These are phyloP conservation scores for Strigamia maritima DNA, from an alignment of 2,888 invertebrate species.

Conservation along the genomic window DNA sequence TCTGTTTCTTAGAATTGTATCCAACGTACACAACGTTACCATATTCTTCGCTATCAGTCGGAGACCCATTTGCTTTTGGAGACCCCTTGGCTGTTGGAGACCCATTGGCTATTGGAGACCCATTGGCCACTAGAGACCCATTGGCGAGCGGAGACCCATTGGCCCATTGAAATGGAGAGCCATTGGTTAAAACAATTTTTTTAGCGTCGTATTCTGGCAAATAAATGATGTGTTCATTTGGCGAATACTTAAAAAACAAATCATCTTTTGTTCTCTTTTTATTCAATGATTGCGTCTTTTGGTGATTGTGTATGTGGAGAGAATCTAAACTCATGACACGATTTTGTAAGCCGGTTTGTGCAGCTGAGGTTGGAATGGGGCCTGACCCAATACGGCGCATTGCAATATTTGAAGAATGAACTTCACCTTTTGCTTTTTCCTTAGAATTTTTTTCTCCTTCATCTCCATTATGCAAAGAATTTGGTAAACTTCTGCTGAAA, in stretches of 20 bases:
- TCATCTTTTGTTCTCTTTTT: neutral
- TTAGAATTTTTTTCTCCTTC: conserved; percentile 42
- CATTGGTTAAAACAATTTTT: conserved; percentile 41
- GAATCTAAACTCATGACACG: conserved; percentile 36
- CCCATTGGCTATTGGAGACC: no score
- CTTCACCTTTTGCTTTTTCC: neutral
- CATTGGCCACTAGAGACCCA: no score
- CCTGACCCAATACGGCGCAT: conserved; percentile 31
- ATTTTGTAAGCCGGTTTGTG: neutral
- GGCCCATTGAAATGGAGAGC: no score
- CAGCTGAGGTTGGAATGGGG: neutral
- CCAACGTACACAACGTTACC: neutral
- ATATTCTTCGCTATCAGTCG: neutral
- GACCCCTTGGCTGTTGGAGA: no score
- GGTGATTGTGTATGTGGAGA: neutral
- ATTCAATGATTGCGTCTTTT: neutral
- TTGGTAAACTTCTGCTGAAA: conserved; percentile 73
- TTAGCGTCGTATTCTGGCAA: conserved; percentile 59
- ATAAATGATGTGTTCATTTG: conserved; percentile 64
- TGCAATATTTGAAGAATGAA: neutral
- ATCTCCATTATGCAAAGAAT: conserved; percentile 65
- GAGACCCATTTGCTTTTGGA: conserved; percentile 12
- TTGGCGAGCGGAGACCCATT: no score
- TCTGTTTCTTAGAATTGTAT: conserved; percentile 48
- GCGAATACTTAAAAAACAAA: conserved; percentile 6